Evolutionary conservation across 2,113 vertebrate species (phyloP).

Genomic region (Todiramphus chloris): DNA sequence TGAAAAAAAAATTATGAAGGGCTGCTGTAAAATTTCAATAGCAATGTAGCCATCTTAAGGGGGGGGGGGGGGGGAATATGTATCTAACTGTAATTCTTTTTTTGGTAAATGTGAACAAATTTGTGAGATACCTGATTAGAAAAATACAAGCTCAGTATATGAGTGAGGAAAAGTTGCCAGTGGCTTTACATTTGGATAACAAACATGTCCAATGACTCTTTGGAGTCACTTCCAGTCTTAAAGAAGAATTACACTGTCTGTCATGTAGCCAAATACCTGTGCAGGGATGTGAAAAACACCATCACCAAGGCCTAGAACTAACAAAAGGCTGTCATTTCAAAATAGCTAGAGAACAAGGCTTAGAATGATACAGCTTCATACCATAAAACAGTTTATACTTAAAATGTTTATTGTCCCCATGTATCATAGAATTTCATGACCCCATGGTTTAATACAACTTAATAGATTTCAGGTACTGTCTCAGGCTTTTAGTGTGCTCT

Average conservation of each 20-base stretch:
- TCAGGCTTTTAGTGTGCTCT: background rate
- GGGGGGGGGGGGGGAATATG: fast-evolving
- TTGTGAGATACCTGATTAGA: fast-evolving
- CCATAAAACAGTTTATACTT: background rate
- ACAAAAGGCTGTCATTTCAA: background rate
- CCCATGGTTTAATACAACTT: background rate
- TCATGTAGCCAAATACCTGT: background rate
- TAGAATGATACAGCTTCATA: background rate
- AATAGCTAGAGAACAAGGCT: background rate
- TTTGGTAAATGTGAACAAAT: background rate
- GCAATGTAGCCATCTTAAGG: fast-evolving
- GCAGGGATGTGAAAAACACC: background rate
- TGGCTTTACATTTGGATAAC: background rate
- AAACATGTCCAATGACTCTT: background rate
- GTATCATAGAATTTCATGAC: background rate
- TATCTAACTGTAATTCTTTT: background rate
- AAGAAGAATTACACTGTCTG: background rate
- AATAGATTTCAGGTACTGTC: background rate
- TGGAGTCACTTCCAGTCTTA: background rate
- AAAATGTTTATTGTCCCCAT: background rate
- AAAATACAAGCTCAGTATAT: background rate
- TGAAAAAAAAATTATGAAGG: background rate
- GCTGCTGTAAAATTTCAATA: background rate
- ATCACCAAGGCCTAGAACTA: background rate
- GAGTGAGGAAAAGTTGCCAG: background rate